Base-by-base conservation (phyloP, 2,797 vertebrate species). In the Fringilla coelebs region DNA sequence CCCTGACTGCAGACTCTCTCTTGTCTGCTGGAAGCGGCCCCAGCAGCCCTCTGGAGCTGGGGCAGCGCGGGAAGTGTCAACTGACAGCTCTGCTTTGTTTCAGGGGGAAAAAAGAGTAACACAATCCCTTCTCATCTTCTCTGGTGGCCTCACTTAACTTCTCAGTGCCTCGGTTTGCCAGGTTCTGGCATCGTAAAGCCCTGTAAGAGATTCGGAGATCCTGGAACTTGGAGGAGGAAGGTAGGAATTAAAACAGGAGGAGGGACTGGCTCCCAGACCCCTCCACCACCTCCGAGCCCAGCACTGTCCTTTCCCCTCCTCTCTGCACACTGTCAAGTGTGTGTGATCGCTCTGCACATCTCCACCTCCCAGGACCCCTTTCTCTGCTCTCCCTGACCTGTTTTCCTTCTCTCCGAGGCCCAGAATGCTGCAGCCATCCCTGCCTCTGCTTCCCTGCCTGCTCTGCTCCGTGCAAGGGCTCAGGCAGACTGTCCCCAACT, bases 71-170 rank as follows among this genome's bases (percentile, higher is more conserved):
- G 89, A 94, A 91, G 93, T 90, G 94, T 96, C 94, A 95, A 94
- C 91, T 95, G 95, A 94, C 89, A 95, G 91, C 91, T 96, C 96
- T 94, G 94, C 94, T 96, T 96, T 96, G 93, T 95, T 96, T 96
- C 93, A 94, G 93, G 80, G 88, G 66, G 58, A 40, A 85, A 66
- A 92, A 91, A 94, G 88, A 95, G 94, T 93, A 96, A 96, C 82
- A 90, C 85, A 74, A 93, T 95, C 91, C 91, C 81, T 92, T 96
- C 95, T 96, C 96, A 89, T 96, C 94, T 95, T 83, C 94, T 94
- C 93, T 94, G 91, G 94, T 96, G 94, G 93, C 94, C 93, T 95
- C 13, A 1, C 74, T 86, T 88, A 83, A 80, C 67, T 81, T 91
- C 83, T 75, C 67, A 12, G 51, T 65, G 92, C 77, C 80, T 88